phyloP scores from a whole-genome alignment of 2,888 invertebrate species.

The Coronaproctus castanopsis region DNA sequence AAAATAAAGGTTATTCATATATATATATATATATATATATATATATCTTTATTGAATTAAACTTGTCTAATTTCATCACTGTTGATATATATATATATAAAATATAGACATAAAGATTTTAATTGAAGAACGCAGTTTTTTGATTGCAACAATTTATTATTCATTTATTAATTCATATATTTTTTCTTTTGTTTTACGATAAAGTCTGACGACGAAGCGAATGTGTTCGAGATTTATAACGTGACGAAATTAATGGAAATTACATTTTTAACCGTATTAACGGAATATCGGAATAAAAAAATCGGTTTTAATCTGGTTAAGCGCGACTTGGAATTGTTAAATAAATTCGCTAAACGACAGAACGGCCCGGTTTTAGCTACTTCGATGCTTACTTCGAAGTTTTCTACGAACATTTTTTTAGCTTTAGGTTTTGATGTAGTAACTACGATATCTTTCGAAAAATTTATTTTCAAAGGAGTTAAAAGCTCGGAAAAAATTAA shows the following conservation, averaged over 20 bases:
- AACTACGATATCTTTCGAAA: background rate
- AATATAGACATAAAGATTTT: no score
- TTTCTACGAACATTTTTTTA: background rate
- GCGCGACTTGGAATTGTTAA: conserved; percentile 4
- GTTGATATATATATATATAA: no score
- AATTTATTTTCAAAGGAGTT: conserved; percentile 3
- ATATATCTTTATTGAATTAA: no score
- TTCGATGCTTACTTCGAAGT: conserved; percentile 1
- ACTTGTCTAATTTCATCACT: no score
- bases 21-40: no score
- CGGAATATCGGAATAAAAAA: conserved; percentile 1
- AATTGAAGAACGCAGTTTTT: no score
- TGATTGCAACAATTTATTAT: no score
- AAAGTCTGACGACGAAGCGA: conserved; percentile 5
- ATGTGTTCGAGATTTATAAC: conserved; percentile 6
- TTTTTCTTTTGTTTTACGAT: no score
- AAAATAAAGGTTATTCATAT: no score
- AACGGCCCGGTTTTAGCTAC: conserved; percentile 4
- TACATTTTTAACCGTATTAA: conserved; percentile 8
- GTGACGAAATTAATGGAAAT: conserved; percentile 6
- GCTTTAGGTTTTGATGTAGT: conserved; percentile 4
- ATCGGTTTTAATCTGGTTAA: conserved; percentile 5
- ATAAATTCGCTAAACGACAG: background rate
- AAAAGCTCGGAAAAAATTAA: conserved; percentile 5
- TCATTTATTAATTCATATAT: no score